A percentile compares a stretch with the other conserved stretches of the same genome.
Evolutionary conservation across 1,140 invertebrate species (phyloP).

Genomic region (Chelonus insularis): DNA sequence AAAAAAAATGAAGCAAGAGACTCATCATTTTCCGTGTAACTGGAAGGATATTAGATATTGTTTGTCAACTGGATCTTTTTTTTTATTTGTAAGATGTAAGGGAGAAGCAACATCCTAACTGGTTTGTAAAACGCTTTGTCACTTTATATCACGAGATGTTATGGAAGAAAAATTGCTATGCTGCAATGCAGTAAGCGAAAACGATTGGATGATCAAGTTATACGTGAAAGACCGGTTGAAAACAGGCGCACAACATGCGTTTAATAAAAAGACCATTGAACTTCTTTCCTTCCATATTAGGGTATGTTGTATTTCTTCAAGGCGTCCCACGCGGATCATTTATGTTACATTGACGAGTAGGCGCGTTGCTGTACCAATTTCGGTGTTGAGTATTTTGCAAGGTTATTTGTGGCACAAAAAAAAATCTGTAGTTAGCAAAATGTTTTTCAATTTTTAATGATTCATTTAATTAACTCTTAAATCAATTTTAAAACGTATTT

Average conservation of each 20-base stretch:
- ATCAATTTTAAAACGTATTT: no score
- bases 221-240: not conserved
- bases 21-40: no score
- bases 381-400: no score
- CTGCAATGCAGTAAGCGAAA: not conserved
- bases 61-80: not conserved
- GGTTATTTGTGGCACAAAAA: no score
- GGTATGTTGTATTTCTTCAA: not conserved
- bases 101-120: not conserved
- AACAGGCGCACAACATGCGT: not conserved
- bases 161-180: not conserved
- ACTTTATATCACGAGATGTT: not conserved
- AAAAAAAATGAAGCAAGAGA: no score
- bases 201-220: slow-evolving; percentile 2
- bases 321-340: slow-evolving; percentile 9
- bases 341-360: slow-evolving; percentile 1
- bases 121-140: slow-evolving; percentile 3
- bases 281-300: slow-evolving; percentile 22
- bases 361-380: slow-evolving; percentile 12
- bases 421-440: no score
- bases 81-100: not conserved
- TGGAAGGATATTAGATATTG: not conserved
- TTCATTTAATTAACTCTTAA: no score
- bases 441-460: no score
- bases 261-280: slow-evolving; percentile 25